Evolutionary conservation across 1,140 invertebrate species (phyloP).

Genomic region (Conus betulinus): DNA sequence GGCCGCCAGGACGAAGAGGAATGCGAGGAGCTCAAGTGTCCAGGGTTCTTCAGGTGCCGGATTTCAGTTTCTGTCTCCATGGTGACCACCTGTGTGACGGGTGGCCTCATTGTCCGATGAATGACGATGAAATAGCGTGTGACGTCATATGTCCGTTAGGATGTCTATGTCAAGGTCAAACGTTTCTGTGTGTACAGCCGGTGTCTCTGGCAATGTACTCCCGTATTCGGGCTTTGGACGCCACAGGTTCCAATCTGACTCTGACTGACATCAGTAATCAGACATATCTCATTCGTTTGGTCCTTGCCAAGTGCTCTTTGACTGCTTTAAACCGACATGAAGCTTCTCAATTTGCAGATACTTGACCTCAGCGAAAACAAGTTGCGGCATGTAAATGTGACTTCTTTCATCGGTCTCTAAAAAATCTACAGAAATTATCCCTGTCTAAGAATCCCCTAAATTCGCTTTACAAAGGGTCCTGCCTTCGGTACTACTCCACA

Average conservation of each 20-base stretch:
- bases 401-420: slow-evolving; percentile 12
- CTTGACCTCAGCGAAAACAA: slow-evolving; percentile 37
- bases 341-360: not conserved
- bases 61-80: slow-evolving; percentile 25
- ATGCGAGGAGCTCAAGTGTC: slow-evolving; percentile 29
- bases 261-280: not conserved
- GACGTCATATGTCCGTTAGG: slow-evolving; percentile 45
- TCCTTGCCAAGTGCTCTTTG: not conserved
- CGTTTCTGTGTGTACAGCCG: not conserved
- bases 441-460: slow-evolving; percentile 16
- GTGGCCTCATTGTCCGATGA: slow-evolving; percentile 29
- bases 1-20: slow-evolving; percentile 4
- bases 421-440: slow-evolving; percentile 24
- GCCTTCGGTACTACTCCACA: not conserved
- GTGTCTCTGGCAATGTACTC: not conserved
- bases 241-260: not conserved
- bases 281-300: not conserved
- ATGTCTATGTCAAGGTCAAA: slow-evolving; percentile 30
- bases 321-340: not conserved
- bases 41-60: slow-evolving; percentile 32
- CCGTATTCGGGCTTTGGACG: not conserved
- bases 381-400: not conserved
- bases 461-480: not conserved
- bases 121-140: slow-evolving; percentile 42
- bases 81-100: slow-evolving; percentile 25